Percentiles rank a stretch among this genome's conserved stretches.
Evolutionary conservation across 2,888 invertebrate genomes (phyloP).

Genomic region (Drosophila mimetica): DNA sequence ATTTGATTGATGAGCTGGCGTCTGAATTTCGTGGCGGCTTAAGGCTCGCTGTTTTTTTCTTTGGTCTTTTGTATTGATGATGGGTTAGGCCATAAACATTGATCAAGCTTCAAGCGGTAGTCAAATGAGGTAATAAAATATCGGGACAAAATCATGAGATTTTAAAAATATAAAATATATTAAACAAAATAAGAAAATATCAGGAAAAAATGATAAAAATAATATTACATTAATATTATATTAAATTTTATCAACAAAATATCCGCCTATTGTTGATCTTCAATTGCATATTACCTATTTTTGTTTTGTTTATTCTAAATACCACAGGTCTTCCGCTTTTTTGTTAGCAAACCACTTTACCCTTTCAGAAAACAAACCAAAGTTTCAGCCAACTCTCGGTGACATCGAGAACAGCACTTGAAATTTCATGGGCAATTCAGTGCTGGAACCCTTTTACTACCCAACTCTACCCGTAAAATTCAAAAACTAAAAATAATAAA

Average conservation of each 20-base stretch:
- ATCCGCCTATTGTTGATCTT: background rate
- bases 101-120: constrained; percentile 2
- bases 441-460: constrained; percentile 32
- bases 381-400: constrained; percentile 8
- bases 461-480: constrained; percentile 6
- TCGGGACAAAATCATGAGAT: too few relatives aligned
- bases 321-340: background rate
- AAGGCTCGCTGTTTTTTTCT: background rate
- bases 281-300: background rate
- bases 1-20: constrained; percentile 73
- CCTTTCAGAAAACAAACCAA: background rate
- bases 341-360: constrained; percentile 5
- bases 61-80: constrained; percentile 15
- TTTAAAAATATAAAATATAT: background rate
- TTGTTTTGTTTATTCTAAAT: constrained; percentile 9
- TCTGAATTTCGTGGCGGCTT: constrained; percentile 30
- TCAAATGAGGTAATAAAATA: constrained; percentile 6
- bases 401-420: constrained; percentile 24
- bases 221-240: too few relatives aligned
- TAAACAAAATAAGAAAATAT: background rate
- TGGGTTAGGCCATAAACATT: constrained; percentile 4
- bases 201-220: too few relatives aligned
- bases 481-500: constrained; percentile 36
- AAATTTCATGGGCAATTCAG: constrained; percentile 43
- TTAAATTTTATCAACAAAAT: too few relatives aligned